phyloP scores from a whole-genome alignment of 2,888 invertebrate species.

The Dryobotodes eremita region DNA sequence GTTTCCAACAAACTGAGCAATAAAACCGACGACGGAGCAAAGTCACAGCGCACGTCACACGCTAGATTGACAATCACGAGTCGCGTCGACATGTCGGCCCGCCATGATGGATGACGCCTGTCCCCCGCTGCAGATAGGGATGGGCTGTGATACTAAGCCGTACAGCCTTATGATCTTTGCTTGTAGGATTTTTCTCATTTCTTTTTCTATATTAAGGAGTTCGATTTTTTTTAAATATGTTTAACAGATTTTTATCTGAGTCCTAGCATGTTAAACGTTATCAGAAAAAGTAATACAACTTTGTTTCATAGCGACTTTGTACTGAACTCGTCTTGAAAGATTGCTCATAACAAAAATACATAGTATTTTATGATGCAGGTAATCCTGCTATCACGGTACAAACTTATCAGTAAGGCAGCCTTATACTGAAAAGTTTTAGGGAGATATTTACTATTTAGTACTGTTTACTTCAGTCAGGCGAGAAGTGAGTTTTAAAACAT shows the following conservation, averaged over 20 bases:
- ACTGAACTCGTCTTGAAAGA: background rate
- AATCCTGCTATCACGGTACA: background rate
- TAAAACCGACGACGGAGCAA: constrained; percentile 70
- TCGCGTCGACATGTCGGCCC: constrained; percentile 73
- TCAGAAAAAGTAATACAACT: background rate
- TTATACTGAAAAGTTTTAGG: background rate
- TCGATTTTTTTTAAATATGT: background rate
- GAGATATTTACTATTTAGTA: background rate
- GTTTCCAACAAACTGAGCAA: constrained; percentile 72
- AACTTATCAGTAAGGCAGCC: background rate
- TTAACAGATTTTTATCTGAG: background rate
- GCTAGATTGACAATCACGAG: constrained; percentile 80
- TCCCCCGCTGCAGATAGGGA: constrained; percentile 63
- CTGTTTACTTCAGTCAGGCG: background rate
- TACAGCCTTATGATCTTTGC: constrained; percentile 43
- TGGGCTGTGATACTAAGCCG: constrained; percentile 52
- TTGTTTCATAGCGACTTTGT: background rate
- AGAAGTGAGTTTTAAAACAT: background rate
- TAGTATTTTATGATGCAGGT: constrained; percentile 8
- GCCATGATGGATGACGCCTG: constrained; percentile 77
- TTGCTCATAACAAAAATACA: background rate
- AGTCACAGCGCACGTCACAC: constrained; percentile 73
- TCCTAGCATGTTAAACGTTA: background rate
- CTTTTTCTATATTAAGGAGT: no score
- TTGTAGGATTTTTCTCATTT: constrained; percentile 4